phyloP scores from a whole-genome alignment of 2,888 invertebrate genomes.

The Eristalinus sepulchralis region DNA sequence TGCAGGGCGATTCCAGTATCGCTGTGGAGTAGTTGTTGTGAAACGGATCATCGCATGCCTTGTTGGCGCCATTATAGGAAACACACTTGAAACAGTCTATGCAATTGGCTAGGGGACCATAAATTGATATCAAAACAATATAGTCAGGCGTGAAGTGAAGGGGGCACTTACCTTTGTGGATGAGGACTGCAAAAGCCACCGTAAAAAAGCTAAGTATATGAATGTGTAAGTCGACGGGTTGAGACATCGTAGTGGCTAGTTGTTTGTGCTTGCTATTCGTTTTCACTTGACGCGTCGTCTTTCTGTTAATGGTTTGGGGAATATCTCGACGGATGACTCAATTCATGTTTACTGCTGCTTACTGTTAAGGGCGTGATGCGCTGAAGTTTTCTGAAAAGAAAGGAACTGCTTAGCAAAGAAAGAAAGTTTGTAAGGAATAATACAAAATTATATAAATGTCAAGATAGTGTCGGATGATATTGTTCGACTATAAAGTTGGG shows the following conservation, averaged over 20 bases:
- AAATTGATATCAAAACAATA: conserved; percentile 30
- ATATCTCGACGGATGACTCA: neutral
- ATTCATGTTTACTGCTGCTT: neutral
- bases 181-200: conserved; percentile 70
- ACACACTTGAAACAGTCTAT: conserved; percentile 99
- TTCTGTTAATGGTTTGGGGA: conserved; percentile 1
- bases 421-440: too few species aligned
- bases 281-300: neutral
- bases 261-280: conserved; percentile 23
- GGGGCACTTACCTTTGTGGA: conserved; percentile 68
- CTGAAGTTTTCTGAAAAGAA: neutral
- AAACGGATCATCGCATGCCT: conserved; percentile 96
- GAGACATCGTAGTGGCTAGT: conserved; percentile 68
- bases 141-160: neutral
- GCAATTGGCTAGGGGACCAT: conserved; percentile 81
- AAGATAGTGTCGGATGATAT: too few species aligned
- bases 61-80: conserved; percentile 92
- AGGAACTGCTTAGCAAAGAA: too few species aligned
- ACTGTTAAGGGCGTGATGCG: neutral
- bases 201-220: conserved; percentile 72
- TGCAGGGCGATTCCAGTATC: conserved; percentile 94
- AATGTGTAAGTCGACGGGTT: conserved; percentile 72
- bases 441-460: too few species aligned
- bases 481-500: too few species aligned
- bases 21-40: conserved; percentile 94